Evolutionary conservation across 2,888 invertebrate species (phyloP), one percentile per base, ranked within the genome.

Genomic region (Dryobota labecula): DNA sequence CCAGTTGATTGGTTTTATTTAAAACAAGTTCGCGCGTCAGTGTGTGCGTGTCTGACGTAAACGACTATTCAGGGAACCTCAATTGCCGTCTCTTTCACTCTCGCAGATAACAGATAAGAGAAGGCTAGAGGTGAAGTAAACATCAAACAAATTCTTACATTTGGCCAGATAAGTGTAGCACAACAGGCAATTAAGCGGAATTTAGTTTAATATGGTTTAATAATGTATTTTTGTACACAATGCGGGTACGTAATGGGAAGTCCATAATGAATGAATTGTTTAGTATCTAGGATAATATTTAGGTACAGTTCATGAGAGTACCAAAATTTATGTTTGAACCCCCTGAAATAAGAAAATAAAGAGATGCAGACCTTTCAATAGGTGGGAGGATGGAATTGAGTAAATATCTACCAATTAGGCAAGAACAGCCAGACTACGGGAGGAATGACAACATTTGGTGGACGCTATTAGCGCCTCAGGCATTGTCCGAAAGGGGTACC

Each of bases 41-140:
- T 79, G 82, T 78, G 84, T 66, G 73, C 24, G 80, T 77, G 78
- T 61, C 79, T 87, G 87, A 87, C 88, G 88, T 85, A 83, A 80
- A 70, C 49, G 69, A 58, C 62, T 75, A 85, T 89, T 87, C 86
- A 85, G 81, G 78, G 87, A 90, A 89, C 78, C 70, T 74, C 74
- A 75, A 64, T 78, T 68, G 60, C 77, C 38, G 54, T 87, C 88
- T 75, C 79, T 72, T 72, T 88, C 76, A 41, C 63, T 24, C 75
- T 24, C 62, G 49, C 51, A 49, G 62, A 51, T 41, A 49, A 49
- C 41, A 65, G 87, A 88, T 87, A 88, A 86, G 77, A 80, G 74
- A 56, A 71, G 87, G 85, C 69, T 78, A 88, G 75, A 88, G 88
- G 85, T 87, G 83, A 87, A 74, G 75, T 85, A 85, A 88, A 87